Evolutionary conservation across 2,888 invertebrate species (phyloP).

Genomic region (Teleiodes luculella): DNA sequence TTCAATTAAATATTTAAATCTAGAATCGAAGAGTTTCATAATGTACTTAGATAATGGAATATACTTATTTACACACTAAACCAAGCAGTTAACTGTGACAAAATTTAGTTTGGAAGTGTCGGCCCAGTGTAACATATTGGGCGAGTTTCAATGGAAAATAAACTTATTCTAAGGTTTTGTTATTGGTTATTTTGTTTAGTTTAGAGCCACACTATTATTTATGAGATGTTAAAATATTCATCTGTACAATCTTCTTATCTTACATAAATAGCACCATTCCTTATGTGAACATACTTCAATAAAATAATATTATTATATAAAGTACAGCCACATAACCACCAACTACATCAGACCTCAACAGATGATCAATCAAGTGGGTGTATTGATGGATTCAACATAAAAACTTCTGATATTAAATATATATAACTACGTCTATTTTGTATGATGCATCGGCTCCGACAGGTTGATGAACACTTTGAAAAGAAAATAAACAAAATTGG

Average conservation of each 20-base stretch:
- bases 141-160: neutral
- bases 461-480: neutral
- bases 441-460: neutral
- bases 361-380: too few species aligned
- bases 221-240: constrained; percentile 35
- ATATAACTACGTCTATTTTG: neutral
- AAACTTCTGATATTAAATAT: too few species aligned
- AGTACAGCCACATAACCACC: constrained; percentile 56
- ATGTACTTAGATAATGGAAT: constrained; percentile 75
- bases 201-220: constrained; percentile 17
- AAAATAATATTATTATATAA: constrained; percentile 28
- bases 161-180: constrained; percentile 10
- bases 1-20: constrained; percentile 59
- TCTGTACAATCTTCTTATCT: constrained; percentile 36
- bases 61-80: constrained; percentile 56
- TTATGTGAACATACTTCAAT: constrained; percentile 54
- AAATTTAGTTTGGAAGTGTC: neutral
- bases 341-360: constrained; percentile 19
- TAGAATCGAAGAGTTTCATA: constrained; percentile 57
- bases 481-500: constrained; percentile 38
- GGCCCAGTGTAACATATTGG: neutral
- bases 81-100: constrained; percentile 44
- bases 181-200: constrained; percentile 13
- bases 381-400: too few species aligned
- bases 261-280: constrained; percentile 62